A percentile compares a stretch with the other conserved stretches of the same genome.
These are phyloP conservation scores for Protomyctophum bolini DNA, from an alignment of 2,113 vertebrate species.

Conservation along the genomic window DNA sequence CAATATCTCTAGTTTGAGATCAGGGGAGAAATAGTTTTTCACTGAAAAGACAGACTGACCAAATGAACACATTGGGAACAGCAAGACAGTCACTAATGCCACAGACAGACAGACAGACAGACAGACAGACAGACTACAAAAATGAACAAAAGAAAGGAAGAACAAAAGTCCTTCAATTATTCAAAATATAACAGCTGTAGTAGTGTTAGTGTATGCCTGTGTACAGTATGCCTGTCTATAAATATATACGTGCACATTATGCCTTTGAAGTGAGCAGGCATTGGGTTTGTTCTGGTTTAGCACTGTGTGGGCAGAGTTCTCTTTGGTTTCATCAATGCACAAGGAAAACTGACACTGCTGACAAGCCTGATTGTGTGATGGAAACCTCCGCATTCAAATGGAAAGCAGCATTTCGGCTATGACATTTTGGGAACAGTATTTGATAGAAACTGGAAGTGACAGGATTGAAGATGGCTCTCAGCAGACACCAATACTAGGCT, in stretches of 20 bases:
- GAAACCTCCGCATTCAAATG: not conserved
- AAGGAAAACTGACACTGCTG: constrained; percentile 40
- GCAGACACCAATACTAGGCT: not conserved
- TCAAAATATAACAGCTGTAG: too few relatives aligned
- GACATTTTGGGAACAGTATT: constrained; percentile 9
- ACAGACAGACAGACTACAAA: too few relatives aligned
- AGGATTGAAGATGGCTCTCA: constrained; percentile 8
- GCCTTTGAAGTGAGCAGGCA: constrained; percentile 6
- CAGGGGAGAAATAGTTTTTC: too few relatives aligned
- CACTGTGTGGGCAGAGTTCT: constrained; percentile 38
- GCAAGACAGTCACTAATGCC: too few relatives aligned
- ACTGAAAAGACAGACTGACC: too few relatives aligned
- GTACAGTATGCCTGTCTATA: too few relatives aligned
- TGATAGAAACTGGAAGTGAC: constrained; percentile 8
- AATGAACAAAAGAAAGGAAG: too few relatives aligned
- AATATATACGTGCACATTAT: constrained; percentile 2
- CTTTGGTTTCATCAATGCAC: constrained; percentile 43
- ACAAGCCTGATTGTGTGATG: constrained; percentile 21
- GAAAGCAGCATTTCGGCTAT: constrained; percentile 4
- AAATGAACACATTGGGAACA: too few relatives aligned
- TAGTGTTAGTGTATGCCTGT: too few relatives aligned
- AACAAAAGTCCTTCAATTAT: too few relatives aligned
- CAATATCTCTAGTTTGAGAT: too few relatives aligned
- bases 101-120: too few relatives aligned
- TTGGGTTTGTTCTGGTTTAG: constrained; percentile 6